phyloP scores from a whole-genome alignment of 2,797 vertebrate genomes.

The Mormyrops boulengeri region DNA sequence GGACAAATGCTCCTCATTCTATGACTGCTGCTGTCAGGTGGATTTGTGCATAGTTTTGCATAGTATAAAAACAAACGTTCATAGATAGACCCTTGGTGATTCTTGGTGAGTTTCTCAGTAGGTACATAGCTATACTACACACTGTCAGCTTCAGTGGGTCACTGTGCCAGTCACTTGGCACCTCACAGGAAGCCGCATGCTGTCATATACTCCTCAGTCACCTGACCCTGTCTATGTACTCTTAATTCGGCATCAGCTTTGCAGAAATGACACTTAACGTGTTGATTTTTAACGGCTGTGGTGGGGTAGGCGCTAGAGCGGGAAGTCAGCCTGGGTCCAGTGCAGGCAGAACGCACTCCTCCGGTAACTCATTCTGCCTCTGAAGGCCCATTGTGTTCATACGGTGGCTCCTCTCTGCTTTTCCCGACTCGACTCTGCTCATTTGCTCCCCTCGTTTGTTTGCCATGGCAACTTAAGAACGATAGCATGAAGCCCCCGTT shows the following conservation, averaged over 20 bases:
- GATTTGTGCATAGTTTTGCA: background rate
- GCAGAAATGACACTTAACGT: background rate
- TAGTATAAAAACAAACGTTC: background rate
- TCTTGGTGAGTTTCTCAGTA: background rate
- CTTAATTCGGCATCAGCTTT: background rate
- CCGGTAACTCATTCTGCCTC: background rate
- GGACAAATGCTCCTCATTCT: background rate
- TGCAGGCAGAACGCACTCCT: background rate
- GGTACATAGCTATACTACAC: background rate
- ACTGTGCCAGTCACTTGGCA: background rate
- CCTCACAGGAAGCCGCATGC: background rate
- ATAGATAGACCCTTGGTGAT: background rate
- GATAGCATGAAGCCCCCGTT: background rate
- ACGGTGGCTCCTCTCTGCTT: background rate
- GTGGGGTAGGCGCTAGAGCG: background rate
- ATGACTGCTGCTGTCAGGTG: background rate
- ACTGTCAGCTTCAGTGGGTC: background rate
- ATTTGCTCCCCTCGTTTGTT: background rate
- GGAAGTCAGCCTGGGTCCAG: background rate
- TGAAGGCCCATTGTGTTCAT: background rate
- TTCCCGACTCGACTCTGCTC: background rate
- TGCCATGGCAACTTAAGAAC: constrained; percentile 10
- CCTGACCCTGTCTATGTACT: background rate
- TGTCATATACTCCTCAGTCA: background rate
- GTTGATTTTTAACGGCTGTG: background rate